Evolutionary conservation across 2,113 vertebrate genomes (phyloP).

Genomic region (Puffinus mauretanicus): DNA sequence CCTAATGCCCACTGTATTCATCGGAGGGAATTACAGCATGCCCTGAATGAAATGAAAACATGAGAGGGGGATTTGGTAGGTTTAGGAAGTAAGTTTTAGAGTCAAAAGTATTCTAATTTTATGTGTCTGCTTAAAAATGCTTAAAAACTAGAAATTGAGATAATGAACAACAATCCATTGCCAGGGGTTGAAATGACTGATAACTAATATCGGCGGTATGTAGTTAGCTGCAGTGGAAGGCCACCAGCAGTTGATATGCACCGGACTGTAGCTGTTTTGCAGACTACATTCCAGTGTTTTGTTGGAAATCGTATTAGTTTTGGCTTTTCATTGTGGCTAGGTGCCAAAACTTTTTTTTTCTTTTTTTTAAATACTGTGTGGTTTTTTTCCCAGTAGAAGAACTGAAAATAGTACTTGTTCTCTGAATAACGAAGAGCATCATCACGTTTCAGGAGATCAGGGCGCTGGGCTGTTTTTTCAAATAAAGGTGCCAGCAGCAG

Average conservation of each 20-base stretch:
- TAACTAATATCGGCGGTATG: neutral
- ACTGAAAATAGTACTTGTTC: constrained; percentile 6
- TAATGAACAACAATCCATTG: neutral
- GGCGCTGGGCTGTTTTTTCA: neutral
- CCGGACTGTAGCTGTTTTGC: neutral
- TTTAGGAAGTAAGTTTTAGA: neutral
- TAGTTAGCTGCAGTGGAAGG: neutral
- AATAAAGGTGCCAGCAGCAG: neutral
- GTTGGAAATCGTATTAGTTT: neutral
- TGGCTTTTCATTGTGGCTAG: neutral
- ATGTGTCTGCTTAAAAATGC: neutral
- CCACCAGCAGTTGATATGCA: neutral
- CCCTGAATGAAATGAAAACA: neutral
- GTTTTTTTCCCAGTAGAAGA: neutral
- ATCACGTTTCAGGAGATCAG: neutral
- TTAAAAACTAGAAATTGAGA: neutral
- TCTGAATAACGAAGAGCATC: neutral
- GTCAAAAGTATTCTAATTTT: neutral
- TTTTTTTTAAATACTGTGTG: neutral
- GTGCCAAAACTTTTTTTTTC: neutral
- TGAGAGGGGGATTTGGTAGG: neutral
- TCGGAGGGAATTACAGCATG: neutral
- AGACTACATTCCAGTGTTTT: neutral
- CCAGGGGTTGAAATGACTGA: neutral
- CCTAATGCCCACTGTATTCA: neutral